Base-by-base conservation (phyloP, 2,113 vertebrate species). In the Xiphophorus maculatus region DNA sequence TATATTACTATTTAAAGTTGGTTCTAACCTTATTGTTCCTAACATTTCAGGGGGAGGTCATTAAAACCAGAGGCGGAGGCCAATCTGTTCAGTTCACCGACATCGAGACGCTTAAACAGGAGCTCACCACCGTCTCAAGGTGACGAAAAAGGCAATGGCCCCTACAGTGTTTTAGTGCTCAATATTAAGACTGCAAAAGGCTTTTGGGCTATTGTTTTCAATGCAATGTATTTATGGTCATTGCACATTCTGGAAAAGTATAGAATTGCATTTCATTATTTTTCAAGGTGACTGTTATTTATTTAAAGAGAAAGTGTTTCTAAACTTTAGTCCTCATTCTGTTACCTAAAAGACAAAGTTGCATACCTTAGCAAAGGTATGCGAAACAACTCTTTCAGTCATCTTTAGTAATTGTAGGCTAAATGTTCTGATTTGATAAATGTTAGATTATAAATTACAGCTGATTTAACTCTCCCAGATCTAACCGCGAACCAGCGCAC, bases 51-150 rank as follows among this genome's bases (percentile, higher is more conserved):
- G 98, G 97, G 2, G 96, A 99, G 0, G 96, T 99, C n/a, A 97
- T 93, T 73, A 96, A 96, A 88, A 99, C 97, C 44, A 91, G 96
- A 78, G 96, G 97, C 1, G 98, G 97, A 0, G 97, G 98, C 74
- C 97, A 99, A 82, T 88, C 97, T 0, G 97, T 99, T 74, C 97
- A 98, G 78, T 99, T 99, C 92, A 99, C 97, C 0, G 97, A 99
- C 72, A 95, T 98, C 0, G 98, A 99, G 91, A 99, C 96, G 0
- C 92, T 99, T 61, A 96, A 91, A 74, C 97, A 99, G 77, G 95
- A 98, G 89, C 94, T 94, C 9, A 92, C 97, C 33, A 88, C 92
- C 0, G 90, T 89, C 73, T 92, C 91, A 89, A 93, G 92, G 94
- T 95, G 78, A 44, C 27, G 25, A 61, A 64, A n/a, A n/a, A 12